phyloP scores from a whole-genome alignment of 2,113 vertebrate genomes.

The Symphodus melops region DNA sequence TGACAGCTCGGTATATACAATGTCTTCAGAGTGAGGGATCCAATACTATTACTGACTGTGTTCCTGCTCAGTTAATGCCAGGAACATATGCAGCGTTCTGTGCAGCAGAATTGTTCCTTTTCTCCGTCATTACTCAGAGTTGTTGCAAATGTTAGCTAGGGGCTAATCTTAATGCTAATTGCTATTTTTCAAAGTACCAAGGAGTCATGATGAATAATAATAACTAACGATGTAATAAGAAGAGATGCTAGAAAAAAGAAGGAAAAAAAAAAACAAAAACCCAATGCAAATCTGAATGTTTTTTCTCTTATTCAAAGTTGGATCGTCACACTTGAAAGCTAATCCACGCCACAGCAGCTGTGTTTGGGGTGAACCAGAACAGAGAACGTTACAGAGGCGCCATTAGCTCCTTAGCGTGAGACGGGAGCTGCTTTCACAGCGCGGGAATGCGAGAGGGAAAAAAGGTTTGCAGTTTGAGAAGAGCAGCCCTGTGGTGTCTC shows the following conservation, averaged over 20 bases:
- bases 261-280: no score
- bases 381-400: not conserved
- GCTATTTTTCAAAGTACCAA: constrained; percentile 29
- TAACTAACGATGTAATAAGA: not conserved
- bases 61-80: constrained; percentile 48
- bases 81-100: constrained; percentile 21
- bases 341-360: not conserved
- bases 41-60: constrained; percentile 50
- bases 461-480: constrained; percentile 22
- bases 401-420: constrained; percentile 31
- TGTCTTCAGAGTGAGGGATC: constrained; percentile 60
- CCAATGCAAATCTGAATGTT: constrained; percentile 19
- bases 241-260: not conserved
- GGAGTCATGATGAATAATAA: constrained; percentile 48
- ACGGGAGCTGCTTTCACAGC: constrained; percentile 8
- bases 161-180: constrained; percentile 63
- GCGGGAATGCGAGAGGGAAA: not conserved
- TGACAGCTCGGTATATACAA: constrained; percentile 60
- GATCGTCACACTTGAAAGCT: constrained; percentile 32
- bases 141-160: constrained; percentile 25
- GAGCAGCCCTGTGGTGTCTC: constrained; percentile 35
- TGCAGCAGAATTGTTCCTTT: constrained; percentile 26
- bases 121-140: constrained; percentile 37
- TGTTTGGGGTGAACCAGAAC: constrained; percentile 1
- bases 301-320: constrained; percentile 8